phyloP scores from a whole-genome alignment of 2,888 invertebrate species.

The Cephus sareptanus region DNA sequence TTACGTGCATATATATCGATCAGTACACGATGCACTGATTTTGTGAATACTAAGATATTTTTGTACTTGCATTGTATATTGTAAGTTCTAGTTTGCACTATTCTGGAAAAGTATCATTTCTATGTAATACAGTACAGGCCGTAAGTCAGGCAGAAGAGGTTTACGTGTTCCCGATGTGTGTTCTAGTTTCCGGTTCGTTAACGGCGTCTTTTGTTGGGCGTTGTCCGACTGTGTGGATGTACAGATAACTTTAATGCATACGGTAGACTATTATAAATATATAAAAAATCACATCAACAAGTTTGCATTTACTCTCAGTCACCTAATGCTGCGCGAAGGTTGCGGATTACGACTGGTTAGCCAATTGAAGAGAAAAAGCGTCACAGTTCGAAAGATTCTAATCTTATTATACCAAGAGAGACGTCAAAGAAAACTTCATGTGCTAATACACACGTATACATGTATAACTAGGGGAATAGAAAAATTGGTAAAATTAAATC shows the following conservation, averaged over 20 bases:
- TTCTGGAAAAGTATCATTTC: neutral
- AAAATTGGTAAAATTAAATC: neutral
- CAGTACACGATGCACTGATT: neutral
- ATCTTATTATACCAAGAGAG: neutral
- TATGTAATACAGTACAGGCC: neutral
- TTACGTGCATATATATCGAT: neutral
- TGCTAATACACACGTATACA: neutral
- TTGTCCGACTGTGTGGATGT: neutral
- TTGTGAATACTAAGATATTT: neutral
- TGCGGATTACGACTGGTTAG: neutral
- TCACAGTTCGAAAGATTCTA: neutral
- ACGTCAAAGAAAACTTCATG: neutral
- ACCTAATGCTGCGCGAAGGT: neutral
- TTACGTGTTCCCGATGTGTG: slow-evolving; percentile 32
- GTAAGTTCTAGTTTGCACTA: neutral
- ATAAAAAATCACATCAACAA: neutral
- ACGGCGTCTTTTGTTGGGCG: slow-evolving; percentile 31
- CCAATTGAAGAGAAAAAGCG: neutral
- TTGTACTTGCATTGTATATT: neutral
- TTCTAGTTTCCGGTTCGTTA: slow-evolving; percentile 48
- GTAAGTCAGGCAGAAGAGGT: neutral
- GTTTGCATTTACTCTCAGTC: neutral
- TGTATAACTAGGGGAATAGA: neutral
- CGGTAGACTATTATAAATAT: neutral
- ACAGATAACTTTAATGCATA: neutral